A percentile compares a stretch with the other conserved stretches of the same genome.
Conservation (phyloP, 1,140 invertebrate genomes). For the Bacillus rossius region DNA sequence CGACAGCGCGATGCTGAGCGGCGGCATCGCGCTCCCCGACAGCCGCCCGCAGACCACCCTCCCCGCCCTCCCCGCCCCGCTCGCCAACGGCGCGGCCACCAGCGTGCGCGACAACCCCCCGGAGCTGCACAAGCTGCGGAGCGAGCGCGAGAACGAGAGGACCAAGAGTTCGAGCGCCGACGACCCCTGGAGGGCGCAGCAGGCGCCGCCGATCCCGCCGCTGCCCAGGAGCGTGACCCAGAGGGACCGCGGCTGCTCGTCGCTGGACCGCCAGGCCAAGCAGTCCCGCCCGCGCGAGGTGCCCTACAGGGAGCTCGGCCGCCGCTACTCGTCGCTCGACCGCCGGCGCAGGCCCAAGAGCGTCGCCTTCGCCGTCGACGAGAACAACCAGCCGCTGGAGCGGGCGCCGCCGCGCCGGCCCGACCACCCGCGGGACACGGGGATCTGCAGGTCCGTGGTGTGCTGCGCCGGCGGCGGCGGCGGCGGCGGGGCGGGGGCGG, state of each 20-base stretch:
- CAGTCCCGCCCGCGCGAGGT: too few species aligned
- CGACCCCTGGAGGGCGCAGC: constrained; percentile 15
- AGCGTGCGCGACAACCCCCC: constrained; percentile 20
- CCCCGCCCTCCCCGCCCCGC: constrained; percentile 35
- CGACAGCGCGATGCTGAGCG: neutral
- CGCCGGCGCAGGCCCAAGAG: neutral
- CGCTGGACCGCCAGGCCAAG: too few species aligned
- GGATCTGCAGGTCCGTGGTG: neutral
- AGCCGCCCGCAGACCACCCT: constrained; percentile 18
- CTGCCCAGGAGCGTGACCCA: too few species aligned
- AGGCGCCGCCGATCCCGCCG: neutral
- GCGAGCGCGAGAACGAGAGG: constrained; percentile 17
- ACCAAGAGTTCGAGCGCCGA: constrained; percentile 19
- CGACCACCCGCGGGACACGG: neutral
- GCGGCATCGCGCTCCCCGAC: constrained; percentile 14
- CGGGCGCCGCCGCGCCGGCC: neutral
- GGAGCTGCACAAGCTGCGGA: constrained; percentile 21
- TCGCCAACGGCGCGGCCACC: constrained; percentile 32
- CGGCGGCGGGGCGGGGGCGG: neutral
- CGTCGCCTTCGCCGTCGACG: constrained; percentile 10
- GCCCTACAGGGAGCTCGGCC: too few species aligned
- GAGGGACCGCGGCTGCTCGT: too few species aligned
- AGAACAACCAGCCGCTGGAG: neutral
- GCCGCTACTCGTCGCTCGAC: neutral
- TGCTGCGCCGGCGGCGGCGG: neutral